Evolutionary conservation across 2,888 invertebrate genomes (phyloP).

Genomic region (Zonitis immaculata): DNA sequence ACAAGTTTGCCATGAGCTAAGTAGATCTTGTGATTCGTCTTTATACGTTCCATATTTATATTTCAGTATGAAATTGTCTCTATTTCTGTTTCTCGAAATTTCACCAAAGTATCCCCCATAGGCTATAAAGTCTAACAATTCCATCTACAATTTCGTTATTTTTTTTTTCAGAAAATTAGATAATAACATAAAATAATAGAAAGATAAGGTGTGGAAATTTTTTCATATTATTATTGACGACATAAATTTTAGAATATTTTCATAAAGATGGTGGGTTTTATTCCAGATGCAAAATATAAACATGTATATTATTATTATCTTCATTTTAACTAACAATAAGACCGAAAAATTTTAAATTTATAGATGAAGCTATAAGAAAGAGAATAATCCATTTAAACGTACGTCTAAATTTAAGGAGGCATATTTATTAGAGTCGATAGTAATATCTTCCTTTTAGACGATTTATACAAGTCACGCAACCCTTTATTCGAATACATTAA

Average conservation of each 20-base stretch:
- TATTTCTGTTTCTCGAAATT: neutral
- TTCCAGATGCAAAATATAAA: neutral
- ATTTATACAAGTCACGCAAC: no score
- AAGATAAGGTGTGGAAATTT: neutral
- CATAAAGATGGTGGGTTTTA: neutral
- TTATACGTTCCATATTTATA: constrained; percentile 11
- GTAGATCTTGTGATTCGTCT: constrained; percentile 22
- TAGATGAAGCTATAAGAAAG: no score
- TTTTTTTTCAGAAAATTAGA: neutral
- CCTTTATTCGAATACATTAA: no score
- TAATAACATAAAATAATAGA: neutral
- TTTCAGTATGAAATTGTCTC: neutral
- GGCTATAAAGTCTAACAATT: constrained; percentile 1
- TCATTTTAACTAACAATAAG: no score
- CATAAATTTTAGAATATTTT: neutral
- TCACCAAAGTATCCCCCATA: neutral
- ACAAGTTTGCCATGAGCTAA: constrained; percentile 19
- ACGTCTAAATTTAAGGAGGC: no score
- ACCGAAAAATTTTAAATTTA: no score
- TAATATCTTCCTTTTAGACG: no score
- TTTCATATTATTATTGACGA: neutral
- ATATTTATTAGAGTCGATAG: no score
- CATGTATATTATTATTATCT: neutral
- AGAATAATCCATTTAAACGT: no score
- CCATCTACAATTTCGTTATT: neutral